phyloP scores from a whole-genome alignment of 2,888 invertebrate species.

The Homarus gammarus region DNA sequence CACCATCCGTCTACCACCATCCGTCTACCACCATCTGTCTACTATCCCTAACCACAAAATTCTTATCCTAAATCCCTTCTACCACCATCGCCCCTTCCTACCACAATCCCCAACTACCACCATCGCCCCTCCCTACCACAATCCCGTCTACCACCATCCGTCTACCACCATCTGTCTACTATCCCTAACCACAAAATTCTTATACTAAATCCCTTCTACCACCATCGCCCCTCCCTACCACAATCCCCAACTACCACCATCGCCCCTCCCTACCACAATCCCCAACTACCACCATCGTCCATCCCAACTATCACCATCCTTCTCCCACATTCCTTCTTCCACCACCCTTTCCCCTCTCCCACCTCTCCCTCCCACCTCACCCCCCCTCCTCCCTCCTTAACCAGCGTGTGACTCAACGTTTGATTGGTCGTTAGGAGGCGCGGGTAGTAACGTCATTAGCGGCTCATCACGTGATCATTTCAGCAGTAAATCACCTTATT shows the following conservation, averaged over 20 bases:
- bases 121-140: background rate
- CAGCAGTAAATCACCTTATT: constrained; percentile 36
- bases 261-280: background rate
- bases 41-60: background rate
- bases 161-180: background rate
- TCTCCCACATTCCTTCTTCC: background rate
- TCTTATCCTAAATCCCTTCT: background rate
- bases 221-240: background rate
- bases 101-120: background rate
- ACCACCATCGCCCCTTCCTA: background rate
- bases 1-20: background rate
- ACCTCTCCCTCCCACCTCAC: background rate
- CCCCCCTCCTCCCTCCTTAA: background rate
- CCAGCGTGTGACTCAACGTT: background rate
- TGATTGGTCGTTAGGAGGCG: constrained; percentile 47
- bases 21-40: background rate
- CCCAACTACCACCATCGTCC: too few species aligned
- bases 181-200: background rate
- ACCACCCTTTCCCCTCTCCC: background rate
- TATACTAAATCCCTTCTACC: too few species aligned
- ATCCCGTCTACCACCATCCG: background rate
- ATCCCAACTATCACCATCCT: background rate
- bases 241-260: background rate
- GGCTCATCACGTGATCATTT: constrained; percentile 47
- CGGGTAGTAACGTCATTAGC: constrained; percentile 34